These are phyloP conservation scores for Macrobrachium nipponense DNA, from an alignment of 1,140 invertebrate species.

Conservation along the genomic window DNA sequence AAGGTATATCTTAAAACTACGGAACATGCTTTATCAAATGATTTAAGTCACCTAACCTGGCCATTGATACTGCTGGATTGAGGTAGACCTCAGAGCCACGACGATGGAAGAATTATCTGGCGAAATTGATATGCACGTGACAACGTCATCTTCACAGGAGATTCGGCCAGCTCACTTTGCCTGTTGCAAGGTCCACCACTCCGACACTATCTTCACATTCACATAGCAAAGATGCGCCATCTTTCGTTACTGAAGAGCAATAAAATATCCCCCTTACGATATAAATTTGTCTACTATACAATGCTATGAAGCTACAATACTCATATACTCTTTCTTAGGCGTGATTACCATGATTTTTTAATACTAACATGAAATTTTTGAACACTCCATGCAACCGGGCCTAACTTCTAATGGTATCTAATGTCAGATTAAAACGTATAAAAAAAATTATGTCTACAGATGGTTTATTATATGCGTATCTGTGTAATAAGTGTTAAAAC, in stretches of 20 bases:
- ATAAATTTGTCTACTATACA: too few species aligned
- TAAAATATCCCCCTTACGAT: background rate
- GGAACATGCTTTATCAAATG: background rate
- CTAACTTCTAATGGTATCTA: too few species aligned
- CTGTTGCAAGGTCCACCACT: slow-evolving; percentile 24
- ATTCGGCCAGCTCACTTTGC: slow-evolving; percentile 45
- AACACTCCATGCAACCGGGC: too few species aligned
- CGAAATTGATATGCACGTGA: slow-evolving; percentile 20
- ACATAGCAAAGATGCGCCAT: slow-evolving; percentile 39
- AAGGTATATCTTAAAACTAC: background rate
- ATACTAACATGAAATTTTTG: too few species aligned
- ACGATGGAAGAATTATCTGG: slow-evolving; percentile 36
- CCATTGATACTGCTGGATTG: slow-evolving; percentile 44
- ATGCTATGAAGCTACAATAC: too few species aligned
- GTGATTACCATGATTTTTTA: too few species aligned
- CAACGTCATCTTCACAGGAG: slow-evolving; percentile 43
- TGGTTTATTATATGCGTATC: too few species aligned
- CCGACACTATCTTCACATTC: slow-evolving; percentile 48
- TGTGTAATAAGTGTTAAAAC: too few species aligned
- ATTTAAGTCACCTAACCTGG: slow-evolving; percentile 12
- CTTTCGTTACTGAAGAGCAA: slow-evolving; percentile 25
- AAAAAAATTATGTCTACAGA: too few species aligned
- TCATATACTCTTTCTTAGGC: too few species aligned
- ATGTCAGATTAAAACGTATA: too few species aligned
- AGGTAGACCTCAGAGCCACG: slow-evolving; percentile 45